These are phyloP conservation scores for Physella acuta DNA, from an alignment of 1,140 invertebrate species.

Conservation along the genomic window DNA sequence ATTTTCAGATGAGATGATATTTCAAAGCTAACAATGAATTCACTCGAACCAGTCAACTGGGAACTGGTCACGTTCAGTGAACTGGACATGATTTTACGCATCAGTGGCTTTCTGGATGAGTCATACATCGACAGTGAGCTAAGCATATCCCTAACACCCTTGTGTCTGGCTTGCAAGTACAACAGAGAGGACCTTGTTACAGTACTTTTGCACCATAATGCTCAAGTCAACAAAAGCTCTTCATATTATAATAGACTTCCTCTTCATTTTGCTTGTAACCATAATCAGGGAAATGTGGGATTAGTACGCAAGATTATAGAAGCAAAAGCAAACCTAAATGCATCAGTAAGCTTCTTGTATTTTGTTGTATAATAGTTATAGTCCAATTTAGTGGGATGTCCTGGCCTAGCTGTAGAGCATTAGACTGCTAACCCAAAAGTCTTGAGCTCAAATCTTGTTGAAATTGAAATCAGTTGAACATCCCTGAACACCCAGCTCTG, in stretches of 20 bases:
- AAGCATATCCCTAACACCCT: slow-evolving; percentile 18
- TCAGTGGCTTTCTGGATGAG: background rate
- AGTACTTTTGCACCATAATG: slow-evolving; percentile 23
- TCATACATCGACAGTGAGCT: background rate
- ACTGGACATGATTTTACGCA: slow-evolving; percentile 10
- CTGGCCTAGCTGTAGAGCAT: too few species aligned
- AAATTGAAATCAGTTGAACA: too few species aligned
- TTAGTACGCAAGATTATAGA: slow-evolving; percentile 21
- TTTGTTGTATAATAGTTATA: too few species aligned
- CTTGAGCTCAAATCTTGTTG: too few species aligned
- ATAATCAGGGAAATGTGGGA: slow-evolving; percentile 23
- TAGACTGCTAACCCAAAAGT: too few species aligned
- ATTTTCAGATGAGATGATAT: background rate
- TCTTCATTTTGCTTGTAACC: slow-evolving; percentile 31
- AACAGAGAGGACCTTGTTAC: slow-evolving; percentile 25
- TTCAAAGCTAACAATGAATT: slow-evolving; percentile 5
- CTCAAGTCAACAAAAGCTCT: slow-evolving; percentile 16
- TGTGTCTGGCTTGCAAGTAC: slow-evolving; percentile 29
- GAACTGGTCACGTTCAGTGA: slow-evolving; percentile 11
- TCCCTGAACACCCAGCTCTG: too few species aligned
- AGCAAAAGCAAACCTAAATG: slow-evolving; percentile 26
- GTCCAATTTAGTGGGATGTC: too few species aligned
- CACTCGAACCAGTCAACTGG: slow-evolving; percentile 3
- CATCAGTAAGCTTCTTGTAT: background rate
- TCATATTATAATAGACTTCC: slow-evolving; percentile 14